Evolutionary conservation across 2,888 invertebrate genomes (phyloP).

Genomic region (Meloe dianella): DNA sequence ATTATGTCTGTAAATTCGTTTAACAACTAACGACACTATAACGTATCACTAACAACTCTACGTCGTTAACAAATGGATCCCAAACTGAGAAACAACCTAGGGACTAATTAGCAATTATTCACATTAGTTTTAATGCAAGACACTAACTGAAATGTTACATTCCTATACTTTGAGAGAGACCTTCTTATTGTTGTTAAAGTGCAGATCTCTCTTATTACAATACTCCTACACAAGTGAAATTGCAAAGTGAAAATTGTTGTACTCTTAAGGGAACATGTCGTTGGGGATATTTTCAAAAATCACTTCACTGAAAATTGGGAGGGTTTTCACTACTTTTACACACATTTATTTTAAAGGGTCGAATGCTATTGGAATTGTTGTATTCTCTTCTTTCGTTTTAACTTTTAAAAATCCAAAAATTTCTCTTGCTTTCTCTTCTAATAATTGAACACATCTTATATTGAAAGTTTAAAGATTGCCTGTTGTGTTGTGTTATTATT

Average conservation of each 20-base stretch:
- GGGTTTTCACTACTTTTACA: no score
- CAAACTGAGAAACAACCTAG: constrained; percentile 41
- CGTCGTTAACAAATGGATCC: constrained; percentile 50
- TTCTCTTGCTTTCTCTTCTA: not conserved
- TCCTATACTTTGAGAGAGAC: not conserved
- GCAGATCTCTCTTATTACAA: no score
- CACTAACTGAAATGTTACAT: constrained; percentile 18
- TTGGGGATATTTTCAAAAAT: no score
- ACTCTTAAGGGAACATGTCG: no score
- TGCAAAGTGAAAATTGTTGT: no score
- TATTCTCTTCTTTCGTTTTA: not conserved
- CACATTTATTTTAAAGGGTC: no score
- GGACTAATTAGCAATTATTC: constrained; percentile 47
- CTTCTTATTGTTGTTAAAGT: no score
- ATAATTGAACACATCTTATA: not conserved
- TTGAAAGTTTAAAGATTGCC: no score
- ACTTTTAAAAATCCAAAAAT: not conserved
- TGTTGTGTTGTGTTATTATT: no score
- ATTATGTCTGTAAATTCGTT: constrained; percentile 51
- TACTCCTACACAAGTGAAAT: no score
- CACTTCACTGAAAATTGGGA: no score
- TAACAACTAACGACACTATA: constrained; percentile 49
- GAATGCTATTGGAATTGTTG: not conserved
- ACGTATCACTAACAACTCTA: constrained; percentile 51
- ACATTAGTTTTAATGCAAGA: constrained; percentile 37